Base-by-base conservation (phyloP, 2,888 invertebrate species). In the Candidula unifasciata region DNA sequence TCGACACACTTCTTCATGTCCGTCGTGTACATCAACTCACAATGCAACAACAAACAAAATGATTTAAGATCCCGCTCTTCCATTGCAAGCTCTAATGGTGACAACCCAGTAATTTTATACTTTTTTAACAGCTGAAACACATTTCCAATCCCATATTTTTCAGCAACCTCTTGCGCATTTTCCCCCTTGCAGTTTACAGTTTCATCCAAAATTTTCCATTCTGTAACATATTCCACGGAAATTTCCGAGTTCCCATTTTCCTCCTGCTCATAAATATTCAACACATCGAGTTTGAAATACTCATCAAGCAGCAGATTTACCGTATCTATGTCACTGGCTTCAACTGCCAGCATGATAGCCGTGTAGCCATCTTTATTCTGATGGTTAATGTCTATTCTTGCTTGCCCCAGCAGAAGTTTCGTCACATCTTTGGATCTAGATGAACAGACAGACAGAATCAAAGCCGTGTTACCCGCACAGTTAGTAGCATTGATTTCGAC, bases 321-420 rank as follows among this genome's bases (percentile, higher is more conserved):
- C 2, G 27, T 6, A 37, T 64, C 64, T 24, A 64, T 3, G n/a
- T 78, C 64, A 30, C 5, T 64, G n/a, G n/a, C 24, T 37, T 64
- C 64, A 3, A 64, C n/a, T 0, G 78, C 78, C n/a, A 64, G 64
- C 78, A 64, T 78, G 13, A 78, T 30, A 64, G 78, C 78, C 18
- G 78, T 64, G 57, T 37, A 21, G 3, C 78, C 78, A n/a, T 64
- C 78, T 37, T n/a, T 16, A 37, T 78, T 64, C n/a, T 78, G 78
- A 27, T 76, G 76, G 57, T 76, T 33, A 21, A 76, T 57, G 33
- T 57, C 27, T 27, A 76, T 30, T 33, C 57, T 57, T 21, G 0
- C 24, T 10, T 76, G 76, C 18, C 10, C 21, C 33, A 76, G 57
- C 5, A 76, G 54, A 54, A 57, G 6, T n/a, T 30, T 76, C 24